Conservation (phyloP, 2,888 invertebrate genomes). For the Aphidoletes aphidimyza region DNA sequence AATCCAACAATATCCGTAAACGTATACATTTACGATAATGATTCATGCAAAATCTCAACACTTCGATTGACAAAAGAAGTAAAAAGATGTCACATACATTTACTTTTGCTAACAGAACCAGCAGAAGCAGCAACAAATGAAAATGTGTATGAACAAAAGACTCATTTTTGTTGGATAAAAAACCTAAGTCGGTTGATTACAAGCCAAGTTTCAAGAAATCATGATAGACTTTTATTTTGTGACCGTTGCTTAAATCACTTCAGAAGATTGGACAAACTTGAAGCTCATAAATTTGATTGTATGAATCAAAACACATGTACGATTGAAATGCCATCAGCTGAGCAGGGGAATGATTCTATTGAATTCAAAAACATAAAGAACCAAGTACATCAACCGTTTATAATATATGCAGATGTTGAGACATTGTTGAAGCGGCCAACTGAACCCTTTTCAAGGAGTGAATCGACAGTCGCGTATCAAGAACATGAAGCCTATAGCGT, state of each 20-base stretch:
- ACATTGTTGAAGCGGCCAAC: conserved; percentile 55
- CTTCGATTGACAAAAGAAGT: conserved; percentile 57
- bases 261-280: conserved; percentile 26
- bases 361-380: conserved; percentile 57
- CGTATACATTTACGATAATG: no score
- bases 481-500: conserved; percentile 58
- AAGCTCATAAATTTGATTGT: neutral
- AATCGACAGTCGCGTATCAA: conserved; percentile 48
- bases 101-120: neutral
- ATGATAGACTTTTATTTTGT: conserved; percentile 56
- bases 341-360: conserved; percentile 54
- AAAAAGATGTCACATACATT: conserved; percentile 57
- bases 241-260: conserved; percentile 59
- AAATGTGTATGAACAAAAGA: neutral
- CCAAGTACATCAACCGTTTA: conserved; percentile 56
- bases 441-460: neutral
- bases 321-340: conserved; percentile 55
- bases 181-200: conserved; percentile 55
- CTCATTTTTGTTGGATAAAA: conserved; percentile 57
- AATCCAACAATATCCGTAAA: no score
- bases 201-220: conserved; percentile 49
- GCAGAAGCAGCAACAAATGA: neutral
- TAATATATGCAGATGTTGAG: conserved; percentile 58
- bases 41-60: no score
- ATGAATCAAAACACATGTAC: conserved; percentile 46